Percentiles rank a stretch among this genome's conserved stretches.
Evolutionary conservation across 2,113 vertebrate species (phyloP).

Genomic region (Megaleporinus macrocephalus): DNA sequence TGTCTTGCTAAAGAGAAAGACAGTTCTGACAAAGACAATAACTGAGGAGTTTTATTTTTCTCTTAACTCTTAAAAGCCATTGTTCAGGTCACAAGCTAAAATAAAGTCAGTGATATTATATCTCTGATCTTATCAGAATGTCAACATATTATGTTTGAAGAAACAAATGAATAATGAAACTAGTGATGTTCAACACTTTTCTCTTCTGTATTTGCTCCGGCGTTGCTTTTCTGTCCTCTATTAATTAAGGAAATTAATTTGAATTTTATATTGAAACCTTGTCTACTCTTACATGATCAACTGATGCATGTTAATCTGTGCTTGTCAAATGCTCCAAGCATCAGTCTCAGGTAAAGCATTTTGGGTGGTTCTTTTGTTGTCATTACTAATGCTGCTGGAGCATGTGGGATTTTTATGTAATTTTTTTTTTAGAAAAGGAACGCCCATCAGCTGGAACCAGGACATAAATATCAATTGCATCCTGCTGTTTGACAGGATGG

Average conservation of each 20-base stretch:
- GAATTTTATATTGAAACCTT: constrained; percentile 27
- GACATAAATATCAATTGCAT: constrained; percentile 38
- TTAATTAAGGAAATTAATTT: constrained; percentile 25
- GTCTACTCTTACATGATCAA: constrained; percentile 3
- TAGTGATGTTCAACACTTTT: constrained; percentile 3
- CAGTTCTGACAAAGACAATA: constrained; percentile 40
- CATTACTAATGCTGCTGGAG: constrained; percentile 35
- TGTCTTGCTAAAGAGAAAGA: constrained; percentile 35
- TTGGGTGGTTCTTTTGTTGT: not conserved
- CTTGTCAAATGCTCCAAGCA: not conserved
- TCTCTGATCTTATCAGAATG: too few species aligned
- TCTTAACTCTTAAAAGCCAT: constrained; percentile 38
- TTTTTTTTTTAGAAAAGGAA: constrained; percentile 13
- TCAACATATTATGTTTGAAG: too few species aligned
- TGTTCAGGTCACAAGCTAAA: constrained; percentile 15
- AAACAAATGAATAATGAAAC: too few species aligned
- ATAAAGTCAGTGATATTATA: not conserved
- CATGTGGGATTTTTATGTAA: not conserved
- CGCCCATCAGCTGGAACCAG: constrained; percentile 35
- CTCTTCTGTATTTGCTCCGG: constrained; percentile 29
- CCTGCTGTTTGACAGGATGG: constrained; percentile 43
- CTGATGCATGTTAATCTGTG: constrained; percentile 15
- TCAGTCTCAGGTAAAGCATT: not conserved
- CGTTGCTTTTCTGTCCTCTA: constrained; percentile 36
- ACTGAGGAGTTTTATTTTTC: constrained; percentile 42